Conservation (phyloP, 2,888 invertebrate genomes). For the Noctua janthina region DNA sequence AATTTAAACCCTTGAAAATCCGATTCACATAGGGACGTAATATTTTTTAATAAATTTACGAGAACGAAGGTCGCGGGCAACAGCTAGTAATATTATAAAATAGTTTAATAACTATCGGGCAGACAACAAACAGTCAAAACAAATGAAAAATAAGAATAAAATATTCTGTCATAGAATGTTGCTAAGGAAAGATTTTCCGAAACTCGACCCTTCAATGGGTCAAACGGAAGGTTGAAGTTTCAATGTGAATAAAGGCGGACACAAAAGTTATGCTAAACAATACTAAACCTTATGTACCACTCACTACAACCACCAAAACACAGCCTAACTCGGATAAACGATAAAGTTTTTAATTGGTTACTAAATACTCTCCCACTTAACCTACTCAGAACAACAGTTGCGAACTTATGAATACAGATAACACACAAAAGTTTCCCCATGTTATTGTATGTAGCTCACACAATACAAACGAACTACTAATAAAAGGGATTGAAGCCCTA, state of each 20-base stretch:
- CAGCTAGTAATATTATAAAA: not conserved
- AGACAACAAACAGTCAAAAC: not conserved
- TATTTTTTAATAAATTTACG: too few relatives aligned
- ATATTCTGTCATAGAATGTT: not conserved
- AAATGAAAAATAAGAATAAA: not conserved
- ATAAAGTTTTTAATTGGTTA: conserved; percentile 40
- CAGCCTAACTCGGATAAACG: conserved; percentile 8
- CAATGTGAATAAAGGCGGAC: not conserved
- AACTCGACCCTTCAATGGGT: not conserved
- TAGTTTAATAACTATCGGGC: not conserved
- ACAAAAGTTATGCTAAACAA: not conserved
- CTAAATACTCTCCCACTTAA: conserved; percentile 13
- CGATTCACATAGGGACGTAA: too few relatives aligned
- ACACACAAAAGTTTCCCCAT: conserved; percentile 33
- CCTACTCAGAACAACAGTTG: conserved; percentile 19
- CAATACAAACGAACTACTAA: conserved; percentile 58
- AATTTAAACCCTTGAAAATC: too few relatives aligned
- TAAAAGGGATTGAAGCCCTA: conserved; percentile 63
- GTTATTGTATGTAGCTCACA: conserved; percentile 47
- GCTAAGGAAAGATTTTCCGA: not conserved
- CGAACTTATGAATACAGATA: conserved; percentile 45
- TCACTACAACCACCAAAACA: conserved; percentile 20
- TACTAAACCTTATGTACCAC: conserved; percentile 4
- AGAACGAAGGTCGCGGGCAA: too few relatives aligned
- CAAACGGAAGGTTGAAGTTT: not conserved